Percentiles rank a stretch among this genome's conserved stretches.
Evolutionary conservation across 92 coral and sea anemone species (phyloP).

Genomic region (Palythoa grandiflora): DNA sequence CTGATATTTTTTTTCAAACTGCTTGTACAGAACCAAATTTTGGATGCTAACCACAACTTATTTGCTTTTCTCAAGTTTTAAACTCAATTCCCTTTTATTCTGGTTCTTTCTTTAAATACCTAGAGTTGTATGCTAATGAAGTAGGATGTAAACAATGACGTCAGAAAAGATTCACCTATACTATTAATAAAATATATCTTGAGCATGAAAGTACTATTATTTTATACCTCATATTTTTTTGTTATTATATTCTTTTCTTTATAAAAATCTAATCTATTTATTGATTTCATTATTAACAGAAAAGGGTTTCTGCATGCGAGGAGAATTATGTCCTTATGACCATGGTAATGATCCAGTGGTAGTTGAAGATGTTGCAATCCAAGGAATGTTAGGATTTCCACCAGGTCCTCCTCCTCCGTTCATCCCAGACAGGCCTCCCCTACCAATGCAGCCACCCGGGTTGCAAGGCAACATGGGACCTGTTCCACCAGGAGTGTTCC

Average conservation of each 20-base stretch:
- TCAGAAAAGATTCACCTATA: too few species aligned
- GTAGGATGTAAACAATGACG: too few species aligned
- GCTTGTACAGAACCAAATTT: too few species aligned
- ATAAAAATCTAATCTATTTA: background rate
- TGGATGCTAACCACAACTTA: too few species aligned
- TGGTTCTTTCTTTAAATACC: too few species aligned
- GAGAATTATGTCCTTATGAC: constrained; percentile 96
- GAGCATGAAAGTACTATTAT: too few species aligned
- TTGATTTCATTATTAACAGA: constrained; percentile 63
- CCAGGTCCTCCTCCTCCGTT: constrained; percentile 77
- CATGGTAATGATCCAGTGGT: constrained; percentile 99
- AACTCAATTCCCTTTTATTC: too few species aligned
- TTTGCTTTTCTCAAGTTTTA: too few species aligned
- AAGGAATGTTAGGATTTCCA: constrained; percentile 89
- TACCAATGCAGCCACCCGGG: constrained; percentile 66
- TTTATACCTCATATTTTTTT: background rate
- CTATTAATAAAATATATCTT: too few species aligned
- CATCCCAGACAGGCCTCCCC: constrained; percentile 83
- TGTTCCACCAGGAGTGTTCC: constrained; percentile 70
- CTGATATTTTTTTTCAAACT: too few species aligned
- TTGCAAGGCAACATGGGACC: constrained; percentile 73
- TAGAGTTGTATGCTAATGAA: too few species aligned
- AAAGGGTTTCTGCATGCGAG: constrained; percentile 98
- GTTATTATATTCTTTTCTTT: background rate
- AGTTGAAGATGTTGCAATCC: constrained; percentile 90